A percentile compares a stretch with the other conserved stretches of the same genome.
Evolutionary conservation across 1,140 invertebrate species (phyloP).

Genomic region (Macrotrachela quadricornifera): DNA sequence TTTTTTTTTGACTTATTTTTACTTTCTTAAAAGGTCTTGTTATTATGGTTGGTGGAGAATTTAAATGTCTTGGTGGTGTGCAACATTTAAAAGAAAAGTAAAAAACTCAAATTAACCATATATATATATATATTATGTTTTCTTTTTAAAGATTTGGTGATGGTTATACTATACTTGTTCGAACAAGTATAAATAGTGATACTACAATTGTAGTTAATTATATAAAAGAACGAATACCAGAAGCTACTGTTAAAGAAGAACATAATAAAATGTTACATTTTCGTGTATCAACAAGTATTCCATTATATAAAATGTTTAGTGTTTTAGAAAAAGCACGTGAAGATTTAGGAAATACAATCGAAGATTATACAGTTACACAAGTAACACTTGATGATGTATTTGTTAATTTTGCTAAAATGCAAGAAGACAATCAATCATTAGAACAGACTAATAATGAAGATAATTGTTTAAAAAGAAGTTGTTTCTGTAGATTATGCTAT

Average conservation of each 20-base stretch:
- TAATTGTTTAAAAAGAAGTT: too few relatives aligned
- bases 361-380: constrained; percentile 34
- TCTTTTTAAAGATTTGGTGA: constrained; percentile 29
- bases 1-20: too few relatives aligned
- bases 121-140: too few relatives aligned
- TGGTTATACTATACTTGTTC: constrained; percentile 30
- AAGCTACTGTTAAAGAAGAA: neutral
- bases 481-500: too few relatives aligned
- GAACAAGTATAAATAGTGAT: constrained; percentile 5
- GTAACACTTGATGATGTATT: constrained; percentile 34
- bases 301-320: neutral
- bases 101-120: too few relatives aligned
- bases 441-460: too few relatives aligned
- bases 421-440: neutral
- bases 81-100: constrained; percentile 28
- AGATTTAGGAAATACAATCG: constrained; percentile 13
- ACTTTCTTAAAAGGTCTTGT: constrained; percentile 1
- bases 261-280: neutral
- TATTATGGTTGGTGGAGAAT: constrained; percentile 33
- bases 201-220: neutral
- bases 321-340: neutral
- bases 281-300: neutral
- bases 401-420: constrained; percentile 18
- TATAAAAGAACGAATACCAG: neutral
- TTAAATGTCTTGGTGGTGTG: constrained; percentile 33